Evolutionary conservation across 2,113 vertebrate species (phyloP), one percentile per base, ranked within the genome.

Genomic region (Guaruba guarouba): DNA sequence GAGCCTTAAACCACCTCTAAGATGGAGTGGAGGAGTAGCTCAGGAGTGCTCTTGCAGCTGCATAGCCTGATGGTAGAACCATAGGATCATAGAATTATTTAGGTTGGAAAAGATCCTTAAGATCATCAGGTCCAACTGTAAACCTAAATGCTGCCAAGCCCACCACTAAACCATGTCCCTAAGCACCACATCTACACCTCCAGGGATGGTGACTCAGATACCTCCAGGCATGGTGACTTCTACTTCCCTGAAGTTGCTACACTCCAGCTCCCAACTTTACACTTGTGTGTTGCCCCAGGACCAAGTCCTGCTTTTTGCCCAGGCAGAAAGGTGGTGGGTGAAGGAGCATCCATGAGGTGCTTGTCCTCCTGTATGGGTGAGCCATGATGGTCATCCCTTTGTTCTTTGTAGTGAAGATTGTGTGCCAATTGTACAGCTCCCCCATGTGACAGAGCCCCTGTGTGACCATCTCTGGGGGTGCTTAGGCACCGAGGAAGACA

Each of bases 101-200:
- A 31, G 6, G 31, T 78, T 78, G 35, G 66, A 82, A 79, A 59
- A 62, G 18, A 52, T n/a, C 17, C 18, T 66, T n/a, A 70, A 27
- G 24, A 33, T 69, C 17, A 13, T 3, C 0, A 4, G 78, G 24
- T 90, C 74, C 66, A 63, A 9, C n/a, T 0, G 0, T 39, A 49
- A 78, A 67, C 24, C 23, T 27, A 22, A 17, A 17, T 6, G 9
- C 12, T 90, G 66, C 29, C 35, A 39, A 31, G 33, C 28, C 44
- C 41, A 63, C 19, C 54, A 25, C 64, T 51, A 35, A 62, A 17
- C 64, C 9, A 0, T 20, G 20, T 61, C 46, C 39, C 39, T 33
- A 17, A 5, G 27, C 2, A 8, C n/a, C 51, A 75, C 28, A 49
- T 68, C n/a, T 31, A 2, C 28, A 3, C 1, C 46, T 70, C 7